These are phyloP conservation scores for Sycophaga agraensis DNA, from an alignment of 1,140 invertebrate species.

Conservation along the genomic window DNA sequence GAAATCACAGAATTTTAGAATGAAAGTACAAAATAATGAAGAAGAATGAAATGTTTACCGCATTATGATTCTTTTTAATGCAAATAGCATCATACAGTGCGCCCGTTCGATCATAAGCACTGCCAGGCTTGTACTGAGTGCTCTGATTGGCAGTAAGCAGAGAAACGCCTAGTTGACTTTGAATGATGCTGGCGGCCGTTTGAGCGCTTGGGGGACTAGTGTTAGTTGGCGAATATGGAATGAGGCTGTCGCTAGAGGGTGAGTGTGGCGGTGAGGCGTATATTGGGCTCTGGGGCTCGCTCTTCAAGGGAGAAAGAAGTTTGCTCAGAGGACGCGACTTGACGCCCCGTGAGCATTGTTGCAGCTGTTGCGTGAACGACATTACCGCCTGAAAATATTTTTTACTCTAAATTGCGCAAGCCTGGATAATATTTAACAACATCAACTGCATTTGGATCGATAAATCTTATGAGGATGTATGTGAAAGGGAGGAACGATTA, in stretches of 20 bases:
- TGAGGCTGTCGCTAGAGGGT: constrained; percentile 70
- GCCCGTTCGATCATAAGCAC: constrained; percentile 48
- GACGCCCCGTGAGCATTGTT: constrained; percentile 64
- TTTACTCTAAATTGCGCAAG: too few species aligned
- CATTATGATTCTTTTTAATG: constrained; percentile 46
- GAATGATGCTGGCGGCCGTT: constrained; percentile 53
- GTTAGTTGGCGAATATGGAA: constrained; percentile 55
- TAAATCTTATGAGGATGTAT: too few species aligned
- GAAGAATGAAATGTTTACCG: background rate
- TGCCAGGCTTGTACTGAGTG: constrained; percentile 49
- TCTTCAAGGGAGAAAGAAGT: constrained; percentile 70
- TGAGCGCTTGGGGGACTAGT: constrained; percentile 54
- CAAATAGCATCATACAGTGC: constrained; percentile 55
- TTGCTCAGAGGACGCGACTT: constrained; percentile 64
- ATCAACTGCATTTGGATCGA: too few species aligned
- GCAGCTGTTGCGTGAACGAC: constrained; percentile 77
- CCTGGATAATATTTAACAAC: too few species aligned
- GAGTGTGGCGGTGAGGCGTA: constrained; percentile 83
- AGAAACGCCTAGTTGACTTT: constrained; percentile 53
- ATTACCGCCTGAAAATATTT: constrained; percentile 57
- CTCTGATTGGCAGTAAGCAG: constrained; percentile 50
- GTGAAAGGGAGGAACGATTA: too few species aligned
- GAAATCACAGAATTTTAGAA: too few species aligned
- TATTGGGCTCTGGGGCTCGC: constrained; percentile 76
- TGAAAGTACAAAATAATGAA: background rate